These are phyloP conservation scores for Lepidostoma basale DNA, from an alignment of 1,140 invertebrate species.

Conservation along the genomic window DNA sequence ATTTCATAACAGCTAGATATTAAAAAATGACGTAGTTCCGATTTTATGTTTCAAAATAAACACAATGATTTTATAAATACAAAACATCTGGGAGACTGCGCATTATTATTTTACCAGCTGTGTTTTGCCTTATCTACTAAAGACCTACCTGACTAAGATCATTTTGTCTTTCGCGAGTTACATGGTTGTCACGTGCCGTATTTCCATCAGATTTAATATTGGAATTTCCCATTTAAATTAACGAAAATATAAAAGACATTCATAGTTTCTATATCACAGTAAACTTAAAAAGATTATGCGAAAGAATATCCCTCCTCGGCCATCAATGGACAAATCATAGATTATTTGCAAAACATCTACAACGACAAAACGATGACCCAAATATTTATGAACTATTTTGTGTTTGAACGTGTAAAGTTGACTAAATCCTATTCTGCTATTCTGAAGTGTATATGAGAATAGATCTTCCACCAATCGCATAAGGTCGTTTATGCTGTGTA, in stretches of 20 bases:
- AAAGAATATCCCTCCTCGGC: conserved; percentile 6
- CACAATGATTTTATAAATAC: conserved; percentile 20
- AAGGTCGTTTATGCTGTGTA: no score
- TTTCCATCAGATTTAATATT: conserved; percentile 9
- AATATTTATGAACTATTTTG: no score
- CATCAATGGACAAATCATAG: no score
- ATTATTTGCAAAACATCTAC: no score
- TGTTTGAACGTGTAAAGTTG: no score
- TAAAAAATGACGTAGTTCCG: not conserved
- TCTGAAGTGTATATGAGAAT: no score
- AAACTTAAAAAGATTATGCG: conserved; percentile 3
- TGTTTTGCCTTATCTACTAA: conserved; percentile 19
- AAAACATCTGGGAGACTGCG: conserved; percentile 24
- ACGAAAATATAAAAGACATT: not conserved
- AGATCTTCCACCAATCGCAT: no score
- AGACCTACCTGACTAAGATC: conserved; percentile 30
- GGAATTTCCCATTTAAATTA: conserved; percentile 36
- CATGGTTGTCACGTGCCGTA: conserved; percentile 5
- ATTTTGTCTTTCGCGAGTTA: conserved; percentile 31
- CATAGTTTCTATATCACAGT: conserved; percentile 24
- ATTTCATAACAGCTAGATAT: not conserved
- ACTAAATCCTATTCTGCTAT: no score
- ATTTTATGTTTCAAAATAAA: not conserved
- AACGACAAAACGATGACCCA: no score
- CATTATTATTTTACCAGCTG: conserved; percentile 36